A percentile compares a stretch with the other conserved stretches of the same genome.
These are phyloP conservation scores for Lasioglossum calceatum DNA, from an alignment of 2,888 invertebrate genomes.

Conservation along the genomic window DNA sequence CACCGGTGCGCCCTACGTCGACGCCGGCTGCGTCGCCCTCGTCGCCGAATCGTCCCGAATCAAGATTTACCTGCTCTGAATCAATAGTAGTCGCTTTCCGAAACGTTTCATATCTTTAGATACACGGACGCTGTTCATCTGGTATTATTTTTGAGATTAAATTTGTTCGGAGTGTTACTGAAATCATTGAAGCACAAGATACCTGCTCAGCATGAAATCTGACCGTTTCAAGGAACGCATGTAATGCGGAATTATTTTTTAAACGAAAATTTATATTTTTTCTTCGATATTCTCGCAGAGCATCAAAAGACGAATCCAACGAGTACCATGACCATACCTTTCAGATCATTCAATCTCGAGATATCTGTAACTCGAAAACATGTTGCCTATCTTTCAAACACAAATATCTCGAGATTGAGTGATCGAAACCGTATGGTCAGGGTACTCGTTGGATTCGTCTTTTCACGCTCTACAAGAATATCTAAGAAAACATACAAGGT, in stretches of 20 bases:
- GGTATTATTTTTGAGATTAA: neutral
- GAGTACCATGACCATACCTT: neutral
- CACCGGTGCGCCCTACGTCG: slow-evolving; percentile 61
- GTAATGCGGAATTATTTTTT: neutral
- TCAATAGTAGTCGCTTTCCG: neutral
- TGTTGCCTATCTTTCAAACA: neutral
- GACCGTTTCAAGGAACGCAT: no score
- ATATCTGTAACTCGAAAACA: neutral
- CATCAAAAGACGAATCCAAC: neutral
- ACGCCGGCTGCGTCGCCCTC: slow-evolving; percentile 46
- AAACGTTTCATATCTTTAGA: neutral
- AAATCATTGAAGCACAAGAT: neutral
- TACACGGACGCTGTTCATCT: neutral
- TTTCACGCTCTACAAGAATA: neutral
- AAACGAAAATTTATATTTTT: neutral
- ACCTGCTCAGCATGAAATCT: no score
- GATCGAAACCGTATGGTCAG: neutral
- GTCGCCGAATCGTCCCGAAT: neutral
- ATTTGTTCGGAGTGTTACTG: neutral
- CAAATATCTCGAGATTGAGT: neutral
- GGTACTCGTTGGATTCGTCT: neutral
- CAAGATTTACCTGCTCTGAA: neutral
- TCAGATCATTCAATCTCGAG: neutral
- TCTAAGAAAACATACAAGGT: neutral
- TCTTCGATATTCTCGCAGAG: neutral